Percentiles rank a stretch among this genome's conserved stretches.
Conservation (phyloP, 92 coral and sea anemone species). For the Porites rus region DNA sequence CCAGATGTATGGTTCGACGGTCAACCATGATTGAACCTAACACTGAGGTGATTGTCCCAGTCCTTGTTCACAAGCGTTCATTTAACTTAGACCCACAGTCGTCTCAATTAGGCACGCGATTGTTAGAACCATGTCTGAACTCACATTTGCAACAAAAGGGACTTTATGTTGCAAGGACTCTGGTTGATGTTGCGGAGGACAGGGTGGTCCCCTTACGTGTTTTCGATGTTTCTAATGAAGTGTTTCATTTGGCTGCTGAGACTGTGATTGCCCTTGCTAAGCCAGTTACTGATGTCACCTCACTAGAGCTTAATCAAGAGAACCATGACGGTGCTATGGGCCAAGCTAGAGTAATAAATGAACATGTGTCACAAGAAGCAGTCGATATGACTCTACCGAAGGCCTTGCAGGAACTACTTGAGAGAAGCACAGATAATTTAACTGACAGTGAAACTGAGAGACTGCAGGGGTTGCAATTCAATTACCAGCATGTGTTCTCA, state of each 20-base stretch:
- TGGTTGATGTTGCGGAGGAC: conserved; percentile 35
- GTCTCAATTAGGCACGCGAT: no score
- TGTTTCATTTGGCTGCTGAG: no score
- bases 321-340: neutral
- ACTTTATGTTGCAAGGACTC: conserved; percentile 34
- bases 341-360: conserved; percentile 20
- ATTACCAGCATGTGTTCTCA: neutral
- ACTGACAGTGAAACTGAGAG: neutral
- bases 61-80: no score
- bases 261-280: no score
- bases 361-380: conserved; percentile 10
- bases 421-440: neutral
- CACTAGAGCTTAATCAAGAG: neutral
- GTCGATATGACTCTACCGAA: conserved; percentile 6
- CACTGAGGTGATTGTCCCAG: no score
- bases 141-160: no score
- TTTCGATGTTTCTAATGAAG: no score
- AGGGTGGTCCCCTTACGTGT: neutral
- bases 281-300: no score
- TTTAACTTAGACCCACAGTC: no score
- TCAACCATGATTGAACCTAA: no score
- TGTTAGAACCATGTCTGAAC: no score
- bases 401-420: conserved; percentile 7
- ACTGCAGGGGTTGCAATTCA: neutral
- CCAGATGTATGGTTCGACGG: no score